Evolutionary conservation across 30 jellyfish, hydroid and myxozoan genomes (phyloP), one percentile per base, ranked within the genome.

Genomic region (Cassiopea andromeda): DNA sequence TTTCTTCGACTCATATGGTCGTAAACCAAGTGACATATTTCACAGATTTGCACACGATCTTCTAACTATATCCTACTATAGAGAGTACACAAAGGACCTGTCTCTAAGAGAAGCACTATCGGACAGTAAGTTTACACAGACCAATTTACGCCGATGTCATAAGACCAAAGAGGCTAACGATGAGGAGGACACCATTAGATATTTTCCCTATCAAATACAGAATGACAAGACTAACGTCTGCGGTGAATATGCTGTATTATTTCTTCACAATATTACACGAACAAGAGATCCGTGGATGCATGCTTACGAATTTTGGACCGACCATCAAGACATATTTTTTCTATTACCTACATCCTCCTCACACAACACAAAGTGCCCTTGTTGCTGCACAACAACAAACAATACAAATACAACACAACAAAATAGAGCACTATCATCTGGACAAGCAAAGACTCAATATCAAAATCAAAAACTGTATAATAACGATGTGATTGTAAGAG

Each of bases 1-100:
- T 54, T 70, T 43, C 27, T 70, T 70, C 54, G 79, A 70, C 54
- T 70, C 79, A 54, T 70, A 18, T 15, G 79, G 79, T 16, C 49
- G 79, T 4, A 7, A 12, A 15, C 79, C 50, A 10, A 70, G 19
- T 7, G 57, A 6, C 1, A 12, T 14, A 12, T 70, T 16, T 27
- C n/a, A 1, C 17, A 6, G 2, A 10, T 70, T 16, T 43, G 15
- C 54, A 18, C n/a, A 70, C n/a, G 17, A 14, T 5, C 6, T 70
- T 1, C 3, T 70, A 2, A 70, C 79, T 1, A 14, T 70, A 14
- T 70, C 79, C 12, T 70, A 18, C 16, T 2, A 14, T n/a, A 17
- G 79, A 12, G 57, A 27, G 16, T 12, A 2, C 50, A 1, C n/a
- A 9, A 17, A 54, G 7, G 47, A 38, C 27, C 50, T 18, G 10